Evolutionary conservation across 2,888 invertebrate genomes (phyloP), one percentile per base, ranked within the genome.

Genomic region (Alcis repandata): DNA sequence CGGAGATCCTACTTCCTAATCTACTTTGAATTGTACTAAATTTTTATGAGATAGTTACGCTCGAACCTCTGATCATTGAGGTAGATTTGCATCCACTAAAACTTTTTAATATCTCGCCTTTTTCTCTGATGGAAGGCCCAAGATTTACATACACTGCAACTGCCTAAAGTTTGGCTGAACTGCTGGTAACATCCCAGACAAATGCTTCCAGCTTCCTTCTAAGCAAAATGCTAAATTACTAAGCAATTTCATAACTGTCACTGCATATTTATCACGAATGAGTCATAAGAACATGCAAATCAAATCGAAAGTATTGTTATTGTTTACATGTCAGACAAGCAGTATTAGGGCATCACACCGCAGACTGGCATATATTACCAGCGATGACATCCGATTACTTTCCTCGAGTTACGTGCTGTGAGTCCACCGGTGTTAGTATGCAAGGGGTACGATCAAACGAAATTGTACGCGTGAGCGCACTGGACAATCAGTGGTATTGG

Each of bases 201-300:
- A 38, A n/a, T n/a, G 1, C 27, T 27, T 27, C 27, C 6, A 27
- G 27, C 27, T 27, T 6, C 6, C 2, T 4, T 27, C 27, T 2
- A 27, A 27, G 6, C 27, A 6, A 4, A 27, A 27, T 27, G 2
- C 6, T 27, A n/a, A n/a, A 27, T 27, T 27, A 6, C 27, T 27
- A 27, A 27, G 27, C 27, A 27, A 27, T 27, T 27, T 27, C 27
- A 27, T 27, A 27, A 27, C 27, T 27, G 41, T 17, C 15, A 17
- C 17, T 11, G 13, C n/a, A 38, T 51, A 41, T n/a, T 17, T 22
- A 13, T 52, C 79, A 82, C 74, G 69, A 48, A 74, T 79, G 78
- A 82, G 80, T 54, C 54, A 32, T 27, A 38, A 40, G 79, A 81
- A 38, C 15, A 64, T 59, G 43, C 49, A 64, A 65, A 57, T 60